These are phyloP conservation scores for Graptemys geographica DNA, from an alignment of 2,797 vertebrate species.

Conservation along the genomic window DNA sequence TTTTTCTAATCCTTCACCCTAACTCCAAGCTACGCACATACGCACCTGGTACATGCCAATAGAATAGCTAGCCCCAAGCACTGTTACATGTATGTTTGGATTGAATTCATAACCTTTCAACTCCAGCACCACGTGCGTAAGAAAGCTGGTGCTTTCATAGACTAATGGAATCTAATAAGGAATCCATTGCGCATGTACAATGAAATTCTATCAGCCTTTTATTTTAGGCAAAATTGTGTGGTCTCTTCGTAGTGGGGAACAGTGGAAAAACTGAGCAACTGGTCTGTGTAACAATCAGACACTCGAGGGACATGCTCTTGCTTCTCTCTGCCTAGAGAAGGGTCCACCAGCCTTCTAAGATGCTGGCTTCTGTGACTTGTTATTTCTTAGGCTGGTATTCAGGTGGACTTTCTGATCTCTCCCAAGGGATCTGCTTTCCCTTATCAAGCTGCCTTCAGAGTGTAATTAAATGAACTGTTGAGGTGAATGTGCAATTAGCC, in stretches of 20 bases:
- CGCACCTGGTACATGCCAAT: not conserved
- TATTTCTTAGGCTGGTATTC: constrained; percentile 4
- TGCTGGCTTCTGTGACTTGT: not conserved
- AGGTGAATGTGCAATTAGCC: constrained; percentile 73
- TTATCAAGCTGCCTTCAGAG: constrained; percentile 68
- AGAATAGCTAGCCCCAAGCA: not conserved
- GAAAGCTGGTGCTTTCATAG: not conserved
- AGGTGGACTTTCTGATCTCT: constrained; percentile 60
- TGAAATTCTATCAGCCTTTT: not conserved
- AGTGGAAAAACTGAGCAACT: constrained; percentile 19
- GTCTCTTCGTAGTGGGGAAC: not conserved
- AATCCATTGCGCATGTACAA: not conserved
- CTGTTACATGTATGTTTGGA: not conserved
- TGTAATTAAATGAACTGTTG: constrained; percentile 73
- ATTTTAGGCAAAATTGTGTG: rapidly evolving
- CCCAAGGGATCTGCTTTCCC: constrained; percentile 54
- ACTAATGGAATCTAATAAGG: not conserved
- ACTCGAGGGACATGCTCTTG: not conserved
- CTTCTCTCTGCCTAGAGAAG: not conserved
- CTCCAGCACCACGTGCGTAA: not conserved
- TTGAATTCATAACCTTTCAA: not conserved
- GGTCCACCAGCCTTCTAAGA: not conserved
- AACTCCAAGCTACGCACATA: not conserved
- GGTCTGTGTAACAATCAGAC: not conserved
- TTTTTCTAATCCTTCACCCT: not conserved